Conservation (phyloP, 35 echinoderm and acorn worm genomes). For the Holothuria glaberrima region DNA sequence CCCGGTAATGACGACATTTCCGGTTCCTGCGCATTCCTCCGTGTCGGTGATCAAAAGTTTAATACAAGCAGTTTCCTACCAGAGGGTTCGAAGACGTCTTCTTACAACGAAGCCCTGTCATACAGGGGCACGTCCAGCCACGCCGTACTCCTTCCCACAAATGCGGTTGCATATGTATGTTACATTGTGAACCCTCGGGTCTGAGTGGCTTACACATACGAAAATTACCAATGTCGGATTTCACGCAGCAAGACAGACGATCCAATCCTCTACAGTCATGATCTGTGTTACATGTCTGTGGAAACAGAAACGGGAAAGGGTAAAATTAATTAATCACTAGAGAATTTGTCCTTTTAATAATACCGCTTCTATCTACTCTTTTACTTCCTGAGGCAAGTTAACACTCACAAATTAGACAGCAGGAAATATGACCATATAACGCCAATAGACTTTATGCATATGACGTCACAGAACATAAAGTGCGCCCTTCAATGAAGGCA, state of each 20-base stretch:
- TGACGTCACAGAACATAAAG: no score
- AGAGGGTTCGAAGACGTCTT: constrained; percentile 15
- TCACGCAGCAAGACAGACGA: constrained; percentile 45
- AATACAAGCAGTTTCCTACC: constrained; percentile 19
- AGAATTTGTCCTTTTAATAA: no score
- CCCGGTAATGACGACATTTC: no score
- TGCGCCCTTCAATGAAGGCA: no score
- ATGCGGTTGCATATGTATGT: constrained; percentile 43
- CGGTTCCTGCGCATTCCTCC: no score
- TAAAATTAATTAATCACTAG: neutral
- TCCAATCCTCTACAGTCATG: constrained; percentile 27
- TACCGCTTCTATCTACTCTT: no score
- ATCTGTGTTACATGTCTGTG: constrained; percentile 44
- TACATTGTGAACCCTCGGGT: constrained; percentile 29
- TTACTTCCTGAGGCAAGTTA: no score
- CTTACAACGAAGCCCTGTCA: neutral
- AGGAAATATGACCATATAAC: no score
- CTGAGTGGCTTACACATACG: constrained; percentile 43
- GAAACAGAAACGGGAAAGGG: neutral
- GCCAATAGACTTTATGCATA: no score
- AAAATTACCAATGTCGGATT: constrained; percentile 37
- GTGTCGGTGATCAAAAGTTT: no score
- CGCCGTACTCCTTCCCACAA: constrained; percentile 43
- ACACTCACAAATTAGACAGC: no score
- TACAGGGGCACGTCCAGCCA: constrained; percentile 45